phyloP scores from a whole-genome alignment of 2,888 invertebrate genomes.

The Agrotis exclamationis region DNA sequence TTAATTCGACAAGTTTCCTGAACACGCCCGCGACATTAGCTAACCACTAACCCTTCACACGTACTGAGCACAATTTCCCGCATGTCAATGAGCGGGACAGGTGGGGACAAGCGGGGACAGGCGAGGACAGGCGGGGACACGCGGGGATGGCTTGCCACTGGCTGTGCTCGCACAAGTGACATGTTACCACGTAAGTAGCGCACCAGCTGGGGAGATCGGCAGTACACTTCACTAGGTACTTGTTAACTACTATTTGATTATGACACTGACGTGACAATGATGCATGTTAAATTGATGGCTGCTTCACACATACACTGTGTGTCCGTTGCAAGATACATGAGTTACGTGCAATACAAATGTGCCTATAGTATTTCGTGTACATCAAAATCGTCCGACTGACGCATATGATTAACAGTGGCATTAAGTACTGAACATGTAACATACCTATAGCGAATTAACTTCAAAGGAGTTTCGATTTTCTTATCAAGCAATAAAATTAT shows the following conservation, averaged over 20 bases:
- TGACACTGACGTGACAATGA: neutral
- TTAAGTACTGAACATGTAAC: neutral
- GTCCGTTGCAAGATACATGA: neutral
- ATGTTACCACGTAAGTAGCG: neutral
- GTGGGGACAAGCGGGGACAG: constrained; percentile 3
- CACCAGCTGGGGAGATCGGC: neutral
- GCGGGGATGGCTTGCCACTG: neutral
- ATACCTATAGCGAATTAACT: constrained; percentile 16
- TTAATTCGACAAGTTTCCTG: constrained; percentile 39
- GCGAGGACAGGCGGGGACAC: neutral
- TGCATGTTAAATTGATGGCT: neutral
- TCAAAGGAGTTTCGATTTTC: constrained; percentile 15
- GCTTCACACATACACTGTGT: neutral
- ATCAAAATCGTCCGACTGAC: neutral
- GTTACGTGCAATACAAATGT: neutral
- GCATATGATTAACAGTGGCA: neutral
- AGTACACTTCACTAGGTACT: neutral
- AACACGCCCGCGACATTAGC: constrained; percentile 30
- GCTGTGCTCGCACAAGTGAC: neutral
- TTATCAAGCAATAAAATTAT: constrained; percentile 19
- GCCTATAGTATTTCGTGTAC: too few relatives aligned
- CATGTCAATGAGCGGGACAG: constrained; percentile 40
- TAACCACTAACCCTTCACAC: constrained; percentile 40
- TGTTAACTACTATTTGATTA: constrained; percentile 11
- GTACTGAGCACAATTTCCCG: constrained; percentile 39